Base-by-base conservation (phyloP, 2,113 vertebrate genomes). In the Cyrtonyx montezumae region DNA sequence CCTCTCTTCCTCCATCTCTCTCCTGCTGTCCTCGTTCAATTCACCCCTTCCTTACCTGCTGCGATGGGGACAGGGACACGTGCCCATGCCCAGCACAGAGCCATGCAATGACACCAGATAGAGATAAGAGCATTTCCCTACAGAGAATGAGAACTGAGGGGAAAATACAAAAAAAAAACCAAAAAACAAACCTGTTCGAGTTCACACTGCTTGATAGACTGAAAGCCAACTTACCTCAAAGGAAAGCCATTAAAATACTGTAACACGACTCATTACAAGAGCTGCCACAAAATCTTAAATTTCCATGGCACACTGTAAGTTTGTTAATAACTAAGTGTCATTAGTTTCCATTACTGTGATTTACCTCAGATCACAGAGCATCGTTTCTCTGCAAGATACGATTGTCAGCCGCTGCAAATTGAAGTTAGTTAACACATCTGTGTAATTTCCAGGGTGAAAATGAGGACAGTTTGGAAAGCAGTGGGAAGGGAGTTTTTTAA, bases 401-500 rank as follows among this genome's bases (percentile, higher is more conserved):
- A 98, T 98, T 98, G 98, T 98, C 98, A 98, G 98, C 96, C 95
- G 28, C 97, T 98, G 98, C 91, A 98, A 98, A 98, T 98, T 98
- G 98, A 98, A 98, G 98, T 98, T 98, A 98, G 98, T 99, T 99
- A 98, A 98, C 99, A 99, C 98, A 97, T 98, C 98, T 97, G 92
- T 96, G 96, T 98, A 98, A 96, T 98, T 98, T 98, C 92, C 97
- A 97, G 98, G 97, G 98, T 99, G 99, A 98, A 99, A 99, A 99
- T 99, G 97, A 99, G 97, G 97, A 97, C 97, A 97, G 98, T 98
- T 98, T 98, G 97, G 97, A 97, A 97, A 97, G 88, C 98, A 97
- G 98, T 98, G 97, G 97, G 97, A 97, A 96, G 93, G 93, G 94
- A 96, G 96, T 83, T 97, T 97, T 97, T 96, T 97, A 98, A 98